A percentile compares a stretch with the other conserved stretches of the same genome.
These are phyloP conservation scores for Drosophila acutilabella DNA, from an alignment of 2,888 invertebrate species.

Conservation along the genomic window DNA sequence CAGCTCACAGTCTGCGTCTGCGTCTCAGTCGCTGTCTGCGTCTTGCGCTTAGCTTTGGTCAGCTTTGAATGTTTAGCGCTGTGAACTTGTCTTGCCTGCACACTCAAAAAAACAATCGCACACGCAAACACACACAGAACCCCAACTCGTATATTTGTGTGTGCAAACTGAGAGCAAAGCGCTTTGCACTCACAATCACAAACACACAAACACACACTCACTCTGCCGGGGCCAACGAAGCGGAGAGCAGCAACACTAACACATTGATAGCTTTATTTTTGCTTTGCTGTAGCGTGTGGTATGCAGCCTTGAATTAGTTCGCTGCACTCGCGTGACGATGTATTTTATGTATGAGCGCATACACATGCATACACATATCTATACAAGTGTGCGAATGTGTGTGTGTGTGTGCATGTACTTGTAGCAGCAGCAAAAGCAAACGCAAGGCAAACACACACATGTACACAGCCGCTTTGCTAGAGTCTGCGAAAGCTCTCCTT, in stretches of 20 bases:
- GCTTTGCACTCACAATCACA: conserved; percentile 39
- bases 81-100: conserved; percentile 74
- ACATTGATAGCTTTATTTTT: conserved; percentile 77
- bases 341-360: conserved; percentile 55
- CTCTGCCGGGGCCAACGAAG: conserved; percentile 33
- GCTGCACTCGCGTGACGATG: conserved; percentile 85
- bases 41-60: conserved; percentile 60
- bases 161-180: conserved; percentile 30
- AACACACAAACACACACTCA: conserved; percentile 16
- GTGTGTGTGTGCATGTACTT: conserved; percentile 28
- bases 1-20: conserved; percentile 39
- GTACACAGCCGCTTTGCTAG: conserved; percentile 43
- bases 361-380: background rate
- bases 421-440: conserved; percentile 49
- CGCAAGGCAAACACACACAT: conserved; percentile 37
- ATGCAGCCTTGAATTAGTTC: conserved; percentile 86
- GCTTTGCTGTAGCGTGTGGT: conserved; percentile 81
- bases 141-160: conserved; percentile 4
- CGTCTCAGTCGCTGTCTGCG: conserved; percentile 51
- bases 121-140: conserved; percentile 13
- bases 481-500: conserved; percentile 64
- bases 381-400: conserved; percentile 16
- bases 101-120: conserved; percentile 48
- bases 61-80: conserved; percentile 81
- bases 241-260: conserved; percentile 47